phyloP scores from a whole-genome alignment of 2,113 vertebrate species.

The Callipepla squamata region DNA sequence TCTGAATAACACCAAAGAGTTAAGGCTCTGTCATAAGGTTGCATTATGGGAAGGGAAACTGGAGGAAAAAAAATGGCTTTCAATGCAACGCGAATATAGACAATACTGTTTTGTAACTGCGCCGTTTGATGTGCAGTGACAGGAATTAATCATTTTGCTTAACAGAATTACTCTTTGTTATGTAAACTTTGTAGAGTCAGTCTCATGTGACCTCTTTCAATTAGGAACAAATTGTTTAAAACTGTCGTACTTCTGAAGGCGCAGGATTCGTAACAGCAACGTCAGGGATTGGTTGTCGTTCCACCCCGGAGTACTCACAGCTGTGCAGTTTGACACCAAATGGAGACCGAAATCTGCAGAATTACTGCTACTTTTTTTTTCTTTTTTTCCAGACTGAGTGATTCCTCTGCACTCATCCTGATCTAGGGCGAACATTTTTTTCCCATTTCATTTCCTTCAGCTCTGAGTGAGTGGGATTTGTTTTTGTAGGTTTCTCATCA shows the following conservation, averaged over 20 bases:
- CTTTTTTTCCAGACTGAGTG: neutral
- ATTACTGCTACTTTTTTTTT: neutral
- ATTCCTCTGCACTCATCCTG: neutral
- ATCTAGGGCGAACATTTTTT: slow-evolving; percentile 39
- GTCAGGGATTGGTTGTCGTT: slow-evolving; percentile 64
- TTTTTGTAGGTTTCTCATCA: slow-evolving; percentile 40
- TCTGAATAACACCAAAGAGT: slow-evolving; percentile 76
- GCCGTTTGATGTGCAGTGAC: slow-evolving; percentile 83
- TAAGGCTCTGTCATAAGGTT: slow-evolving; percentile 78
- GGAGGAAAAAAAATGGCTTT: slow-evolving; percentile 68
- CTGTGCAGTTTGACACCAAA: slow-evolving; percentile 44
- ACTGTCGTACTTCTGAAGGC: slow-evolving; percentile 77
- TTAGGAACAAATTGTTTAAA: slow-evolving; percentile 77
- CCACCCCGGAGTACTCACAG: slow-evolving; percentile 59
- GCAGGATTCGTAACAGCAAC: slow-evolving; percentile 72
- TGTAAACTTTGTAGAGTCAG: slow-evolving; percentile 83
- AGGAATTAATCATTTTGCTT: slow-evolving; percentile 84
- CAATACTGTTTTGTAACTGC: slow-evolving; percentile 86
- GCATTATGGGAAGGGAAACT: slow-evolving; percentile 77
- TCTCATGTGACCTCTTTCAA: slow-evolving; percentile 79
- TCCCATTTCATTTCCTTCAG: slow-evolving; percentile 41
- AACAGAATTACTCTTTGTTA: slow-evolving; percentile 86
- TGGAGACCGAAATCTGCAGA: slow-evolving; percentile 33
- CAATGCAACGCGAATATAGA: slow-evolving; percentile 72
- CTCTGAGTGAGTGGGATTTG: neutral